Conservation (phyloP, 2,888 invertebrate species). For the Corythucha ciliata region DNA sequence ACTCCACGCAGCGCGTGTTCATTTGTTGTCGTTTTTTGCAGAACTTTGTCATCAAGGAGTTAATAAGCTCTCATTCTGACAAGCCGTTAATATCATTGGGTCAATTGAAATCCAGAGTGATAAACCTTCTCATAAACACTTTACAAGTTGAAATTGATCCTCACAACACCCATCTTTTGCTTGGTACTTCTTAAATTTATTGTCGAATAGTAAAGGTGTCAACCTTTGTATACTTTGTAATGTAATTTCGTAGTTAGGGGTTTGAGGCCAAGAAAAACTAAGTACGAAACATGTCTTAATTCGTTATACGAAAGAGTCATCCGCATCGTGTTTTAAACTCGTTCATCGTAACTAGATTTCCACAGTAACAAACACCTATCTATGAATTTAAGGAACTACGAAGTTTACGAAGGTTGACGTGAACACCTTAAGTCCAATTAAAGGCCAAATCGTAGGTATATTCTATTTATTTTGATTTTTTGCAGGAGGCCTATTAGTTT, state of each 20-base stretch:
- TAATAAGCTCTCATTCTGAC: conserved; percentile 33
- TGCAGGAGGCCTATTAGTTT: conserved; percentile 60
- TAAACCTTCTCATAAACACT: conserved; percentile 73
- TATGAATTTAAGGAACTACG: too few species aligned
- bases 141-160: conserved; percentile 76
- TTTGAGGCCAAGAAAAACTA: too few species aligned
- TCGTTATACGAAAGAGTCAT: too few species aligned
- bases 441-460: neutral
- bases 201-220: too few species aligned
- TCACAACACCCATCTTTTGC: conserved; percentile 75
- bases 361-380: too few species aligned
- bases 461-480: conserved; percentile 12
- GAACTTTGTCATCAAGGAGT: conserved; percentile 42
- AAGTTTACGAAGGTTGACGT: too few species aligned
- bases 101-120: conserved; percentile 61
- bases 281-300: too few species aligned
- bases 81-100: conserved; percentile 49
- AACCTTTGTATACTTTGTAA: neutral
- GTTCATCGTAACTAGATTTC: too few species aligned
- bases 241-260: neutral
- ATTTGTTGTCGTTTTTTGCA: conserved; percentile 29
- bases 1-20: too few species aligned
- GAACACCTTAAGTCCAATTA: neutral
- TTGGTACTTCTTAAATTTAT: too few species aligned
- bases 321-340: too few species aligned